Percentiles rank a stretch among this genome's conserved stretches.
These are phyloP conservation scores for Brenthis ino DNA, from an alignment of 2,888 invertebrate species.

Conservation along the genomic window DNA sequence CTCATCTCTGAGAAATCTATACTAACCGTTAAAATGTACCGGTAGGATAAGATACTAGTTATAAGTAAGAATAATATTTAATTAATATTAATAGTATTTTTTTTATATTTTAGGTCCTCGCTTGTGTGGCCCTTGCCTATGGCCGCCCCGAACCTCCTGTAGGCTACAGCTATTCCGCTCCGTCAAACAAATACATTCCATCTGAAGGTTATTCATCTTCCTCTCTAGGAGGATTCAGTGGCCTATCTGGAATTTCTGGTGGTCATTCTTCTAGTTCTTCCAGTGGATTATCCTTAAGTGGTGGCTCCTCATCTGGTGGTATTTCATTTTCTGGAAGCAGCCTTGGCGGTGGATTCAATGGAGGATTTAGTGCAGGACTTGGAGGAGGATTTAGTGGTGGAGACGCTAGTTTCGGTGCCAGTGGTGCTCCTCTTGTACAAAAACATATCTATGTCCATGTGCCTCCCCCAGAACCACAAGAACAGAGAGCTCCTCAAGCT, in stretches of 20 bases:
- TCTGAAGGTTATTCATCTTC: conserved; percentile 39
- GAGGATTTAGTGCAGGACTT: conserved; percentile 52
- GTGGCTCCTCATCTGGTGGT: conserved; percentile 35
- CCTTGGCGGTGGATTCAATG: conserved; percentile 43
- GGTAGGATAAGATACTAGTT: background rate
- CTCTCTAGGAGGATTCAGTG: conserved; percentile 49
- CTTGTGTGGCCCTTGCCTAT: conserved; percentile 74
- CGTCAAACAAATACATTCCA: conserved; percentile 60
- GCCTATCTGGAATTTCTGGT: conserved; percentile 56
- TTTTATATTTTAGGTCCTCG: conserved; percentile 68
- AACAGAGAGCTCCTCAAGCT: conserved; percentile 85
- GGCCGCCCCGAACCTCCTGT: conserved; percentile 79
- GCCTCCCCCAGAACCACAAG: conserved; percentile 93
- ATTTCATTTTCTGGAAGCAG: conserved; percentile 42
- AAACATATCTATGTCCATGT: conserved; percentile 96
- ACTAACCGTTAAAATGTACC: no score
- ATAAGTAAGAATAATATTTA: background rate
- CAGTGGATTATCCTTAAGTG: conserved; percentile 38
- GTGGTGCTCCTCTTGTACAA: conserved; percentile 86
- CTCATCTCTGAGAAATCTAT: no score
- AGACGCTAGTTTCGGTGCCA: conserved; percentile 58
- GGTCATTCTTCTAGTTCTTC: conserved; percentile 53
- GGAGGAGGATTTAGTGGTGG: conserved; percentile 45
- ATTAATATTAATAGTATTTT: conserved; percentile 37
- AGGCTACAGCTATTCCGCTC: conserved; percentile 76